Evolutionary conservation across 2,888 invertebrate species (phyloP).

Genomic region (Drosophila austrosaltans): DNA sequence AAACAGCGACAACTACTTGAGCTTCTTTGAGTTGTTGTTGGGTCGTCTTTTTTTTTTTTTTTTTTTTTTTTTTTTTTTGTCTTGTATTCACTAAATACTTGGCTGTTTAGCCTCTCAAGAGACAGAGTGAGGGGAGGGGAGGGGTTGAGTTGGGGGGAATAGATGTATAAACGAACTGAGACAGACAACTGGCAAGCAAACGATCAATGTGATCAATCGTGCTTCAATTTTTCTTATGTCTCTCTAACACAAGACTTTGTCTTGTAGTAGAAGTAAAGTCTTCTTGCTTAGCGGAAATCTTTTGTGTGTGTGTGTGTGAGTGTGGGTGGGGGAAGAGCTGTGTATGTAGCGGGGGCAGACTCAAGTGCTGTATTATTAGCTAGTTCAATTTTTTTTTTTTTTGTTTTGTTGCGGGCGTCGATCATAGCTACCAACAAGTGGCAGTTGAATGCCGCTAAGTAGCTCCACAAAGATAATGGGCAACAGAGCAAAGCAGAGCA

Average conservation of each 20-base stretch:
- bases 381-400: slow-evolving; percentile 63
- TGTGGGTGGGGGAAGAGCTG: slow-evolving; percentile 30
- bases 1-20: slow-evolving; percentile 62
- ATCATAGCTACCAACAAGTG: slow-evolving; percentile 65
- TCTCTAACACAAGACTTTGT: slow-evolving; percentile 51
- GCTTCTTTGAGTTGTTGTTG: slow-evolving; percentile 35
- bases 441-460: slow-evolving; percentile 75
- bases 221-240: slow-evolving; percentile 71
- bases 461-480: slow-evolving; percentile 68
- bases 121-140: neutral
- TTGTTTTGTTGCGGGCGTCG: slow-evolving; percentile 44
- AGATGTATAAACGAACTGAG: slow-evolving; percentile 20
- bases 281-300: slow-evolving; percentile 69
- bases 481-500: slow-evolving; percentile 58
- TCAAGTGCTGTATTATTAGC: slow-evolving; percentile 68
- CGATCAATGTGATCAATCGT: slow-evolving; percentile 76
- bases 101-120: slow-evolving; percentile 52
- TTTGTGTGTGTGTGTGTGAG: slow-evolving; percentile 50
- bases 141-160: neutral
- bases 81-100: slow-evolving; percentile 70
- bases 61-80: neutral
- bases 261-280: slow-evolving; percentile 14
- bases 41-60: neutral
- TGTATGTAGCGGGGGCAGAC: slow-evolving; percentile 43
- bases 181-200: slow-evolving; percentile 43